These are phyloP conservation scores for Kryptolebias marmoratus DNA, from an alignment of 2,113 vertebrate species.

Conservation along the genomic window DNA sequence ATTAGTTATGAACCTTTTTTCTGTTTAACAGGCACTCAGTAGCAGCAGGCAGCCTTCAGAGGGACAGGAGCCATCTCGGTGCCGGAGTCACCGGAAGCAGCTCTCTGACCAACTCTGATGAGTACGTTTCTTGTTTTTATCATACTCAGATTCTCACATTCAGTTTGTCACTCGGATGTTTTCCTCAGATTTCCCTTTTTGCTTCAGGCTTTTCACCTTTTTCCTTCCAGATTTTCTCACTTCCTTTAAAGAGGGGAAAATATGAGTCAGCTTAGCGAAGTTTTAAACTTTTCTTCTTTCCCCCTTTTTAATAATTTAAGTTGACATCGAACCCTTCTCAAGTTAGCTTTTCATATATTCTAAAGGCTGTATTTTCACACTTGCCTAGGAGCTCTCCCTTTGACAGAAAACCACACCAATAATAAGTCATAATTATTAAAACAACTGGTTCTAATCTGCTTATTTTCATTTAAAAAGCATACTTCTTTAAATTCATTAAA, in stretches of 20 bases:
- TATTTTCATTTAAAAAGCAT: too few relatives aligned
- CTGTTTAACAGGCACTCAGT: conserved; percentile 83
- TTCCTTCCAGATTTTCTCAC: conserved; percentile 46
- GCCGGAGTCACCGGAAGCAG: conserved; percentile 70
- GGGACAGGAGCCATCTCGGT: conserved; percentile 85
- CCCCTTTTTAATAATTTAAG: conserved; percentile 65
- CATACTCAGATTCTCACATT: not conserved
- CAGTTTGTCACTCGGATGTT: too few relatives aligned
- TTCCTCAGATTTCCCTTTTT: not conserved
- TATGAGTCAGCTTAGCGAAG: conserved; percentile 60
- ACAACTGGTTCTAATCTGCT: too few relatives aligned
- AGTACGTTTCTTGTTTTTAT: conserved; percentile 79
- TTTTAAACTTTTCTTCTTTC: conserved; percentile 65
- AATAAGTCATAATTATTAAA: too few relatives aligned
- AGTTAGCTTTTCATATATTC: too few relatives aligned
- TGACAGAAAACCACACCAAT: too few relatives aligned
- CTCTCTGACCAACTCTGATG: conserved; percentile 82
- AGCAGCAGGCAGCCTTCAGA: conserved; percentile 86
- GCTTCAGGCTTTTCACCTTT: conserved; percentile 25
- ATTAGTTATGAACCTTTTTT: conserved; percentile 20
- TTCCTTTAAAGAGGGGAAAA: conserved; percentile 44
- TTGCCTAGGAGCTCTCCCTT: too few relatives aligned
- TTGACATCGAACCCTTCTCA: conserved; percentile 26
- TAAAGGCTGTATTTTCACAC: too few relatives aligned
- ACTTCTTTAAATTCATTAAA: too few relatives aligned